Evolutionary conservation across 1,140 invertebrate species (phyloP), one percentile per base, ranked within the genome.

Genomic region (Macrobrachium rosenbergii): DNA sequence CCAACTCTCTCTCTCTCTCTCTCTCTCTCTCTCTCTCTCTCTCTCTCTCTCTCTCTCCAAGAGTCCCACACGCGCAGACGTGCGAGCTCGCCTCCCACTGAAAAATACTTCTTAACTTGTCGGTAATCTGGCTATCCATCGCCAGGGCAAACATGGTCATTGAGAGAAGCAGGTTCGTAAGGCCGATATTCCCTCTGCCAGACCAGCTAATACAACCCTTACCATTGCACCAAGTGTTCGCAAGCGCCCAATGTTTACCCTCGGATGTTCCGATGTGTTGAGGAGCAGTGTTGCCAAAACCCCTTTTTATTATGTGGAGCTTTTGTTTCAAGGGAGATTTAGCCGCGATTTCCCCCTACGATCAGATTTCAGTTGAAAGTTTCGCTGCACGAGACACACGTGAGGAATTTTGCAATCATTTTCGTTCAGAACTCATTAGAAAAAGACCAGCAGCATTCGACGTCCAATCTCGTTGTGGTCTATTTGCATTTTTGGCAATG

Each of bases 91-190:
- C 69, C 69, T 23, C 69, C 23, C 69, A 16, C 69, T 72, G 69
- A 83, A 83, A 81, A 83, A 83, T 83, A 75, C 45, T 83, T 83
- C 81, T 83, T 83, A 83, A 83, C 81, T 83, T 37, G 81, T n/a
- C 45, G 81, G 81, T 73, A 83, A 83, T 73, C 72, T 75, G 52
- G 64, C 43, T 83, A 73, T 83, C 67, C 81, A 75, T 75, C 81
- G 81, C 58, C 58, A 43, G 72, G 52, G 81, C 81, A 83, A 83
- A 83, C 81, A 83, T 19, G 67, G 81, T 73, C 81, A 75, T 83
- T 73, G 81, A 83, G 81, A 59, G 28, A 43, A 21, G 12, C 23
- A 11, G 23, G 79, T 63, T 63, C 12, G 63, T 81, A 81, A 81
- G 79, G 79, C 28, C 59, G 79, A 67, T 45, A 63, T 64, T 81